Evolutionary conservation across 2,888 invertebrate species (phyloP), one percentile per base, ranked within the genome.

Genomic region (Baccha elongata): DNA sequence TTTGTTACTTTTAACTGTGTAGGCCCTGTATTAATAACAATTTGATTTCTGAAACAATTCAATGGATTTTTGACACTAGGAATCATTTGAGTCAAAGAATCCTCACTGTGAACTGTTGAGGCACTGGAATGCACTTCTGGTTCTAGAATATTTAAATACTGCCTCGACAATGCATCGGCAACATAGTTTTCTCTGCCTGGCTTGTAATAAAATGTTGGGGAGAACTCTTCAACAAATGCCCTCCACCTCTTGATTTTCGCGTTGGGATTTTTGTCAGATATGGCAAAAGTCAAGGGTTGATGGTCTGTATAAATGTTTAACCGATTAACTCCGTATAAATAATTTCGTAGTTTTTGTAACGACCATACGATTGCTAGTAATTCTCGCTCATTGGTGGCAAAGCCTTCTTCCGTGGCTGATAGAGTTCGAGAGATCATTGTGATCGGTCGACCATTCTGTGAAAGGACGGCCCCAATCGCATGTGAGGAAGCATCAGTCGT

Each of bases 41-140:
- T 42, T 11, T 69, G 29, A n/a, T 55, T 58, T 15, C 21, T 44
- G 21, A 69, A 69, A n/a, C 48, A 46, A 19, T 58, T 69, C 15
- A 69, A 1, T 15, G 69, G 37, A n/a, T n/a, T 58, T 46, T 58
- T 17, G 2, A 71, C 26, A 19, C 15, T 37, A 2, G 29, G 60
- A 21, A 46, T 68, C 35, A 37, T 60, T 44, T 74, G n/a, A 37
- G 55, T 50, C 15, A 40, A 23, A 48, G 74, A 44, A 4, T 7
- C 8, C 17, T 74, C 64, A 13, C 74, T n/a, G n/a, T n/a, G n/a
- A n/a, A n/a, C n/a, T n/a, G n/a, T n/a, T n/a, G n/a, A n/a, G n/a
- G n/a, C n/a, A n/a, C n/a, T n/a, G n/a, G n/a, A n/a, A n/a, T n/a
- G n/a, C n/a, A n/a, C n/a, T n/a, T n/a, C n/a, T n/a, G n/a, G n/a